Percentiles rank a stretch among this genome's conserved stretches.
Conservation (phyloP, 2,797 vertebrate genomes). For the Melanogrammus aeglefinus region DNA sequence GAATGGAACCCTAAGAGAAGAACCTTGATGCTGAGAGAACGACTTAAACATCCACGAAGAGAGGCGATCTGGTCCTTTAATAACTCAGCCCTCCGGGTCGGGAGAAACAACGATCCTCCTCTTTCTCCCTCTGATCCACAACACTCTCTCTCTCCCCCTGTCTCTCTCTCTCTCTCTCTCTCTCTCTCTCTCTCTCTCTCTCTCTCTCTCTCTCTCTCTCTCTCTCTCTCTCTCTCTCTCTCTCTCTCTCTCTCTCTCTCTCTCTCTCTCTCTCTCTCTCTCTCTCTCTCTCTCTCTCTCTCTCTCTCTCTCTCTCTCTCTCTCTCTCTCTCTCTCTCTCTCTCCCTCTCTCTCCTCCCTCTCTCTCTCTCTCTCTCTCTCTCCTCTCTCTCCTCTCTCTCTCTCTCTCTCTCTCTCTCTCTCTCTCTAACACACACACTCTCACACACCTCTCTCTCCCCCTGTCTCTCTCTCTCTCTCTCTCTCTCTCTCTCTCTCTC, state of each 20-base stretch:
- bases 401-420: too few species aligned
- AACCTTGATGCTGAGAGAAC: too few species aligned
- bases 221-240: too few species aligned
- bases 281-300: background rate
- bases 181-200: conserved; percentile 34
- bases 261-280: too few species aligned
- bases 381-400: too few species aligned
- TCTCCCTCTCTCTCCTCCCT: conserved; percentile 7
- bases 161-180: conserved; percentile 15
- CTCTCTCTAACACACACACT: too few species aligned
- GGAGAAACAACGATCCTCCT: background rate
- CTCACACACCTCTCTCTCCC: too few species aligned
- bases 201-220: conserved; percentile 6
- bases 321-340: conserved; percentile 35
- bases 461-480: conserved; percentile 10
- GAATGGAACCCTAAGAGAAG: too few species aligned
- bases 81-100: background rate
- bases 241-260: too few species aligned
- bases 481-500: conserved; percentile 26
- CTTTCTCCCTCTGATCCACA: conserved; percentile 43
- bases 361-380: too few species aligned
- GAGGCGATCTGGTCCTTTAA: background rate
- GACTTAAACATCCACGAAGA: background rate
- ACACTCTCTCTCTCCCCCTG: background rate
- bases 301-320: conserved; percentile 2